A percentile compares a stretch with the other conserved stretches of the same genome.
Conservation (phyloP, 2,797 vertebrate species). For the Gymnocypris eckloni region DNA sequence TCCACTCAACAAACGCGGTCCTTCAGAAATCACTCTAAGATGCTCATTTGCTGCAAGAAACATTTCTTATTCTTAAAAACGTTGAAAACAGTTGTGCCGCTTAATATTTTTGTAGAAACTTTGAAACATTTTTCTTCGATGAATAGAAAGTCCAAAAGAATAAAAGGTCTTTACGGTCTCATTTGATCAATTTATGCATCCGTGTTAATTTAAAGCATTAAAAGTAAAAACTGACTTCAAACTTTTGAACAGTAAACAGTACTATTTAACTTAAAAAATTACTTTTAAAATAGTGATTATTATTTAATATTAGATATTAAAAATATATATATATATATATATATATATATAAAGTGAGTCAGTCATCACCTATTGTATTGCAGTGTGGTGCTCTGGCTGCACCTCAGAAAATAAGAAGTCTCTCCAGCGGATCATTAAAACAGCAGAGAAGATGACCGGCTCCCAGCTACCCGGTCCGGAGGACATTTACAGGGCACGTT, state of each 20-base stretch:
- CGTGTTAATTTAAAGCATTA: background rate
- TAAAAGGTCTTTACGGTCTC: too few species aligned
- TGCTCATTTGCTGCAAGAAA: background rate
- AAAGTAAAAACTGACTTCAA: background rate
- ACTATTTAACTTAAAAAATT: background rate
- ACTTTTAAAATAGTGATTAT: background rate
- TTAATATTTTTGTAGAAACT: background rate
- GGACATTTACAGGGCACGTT: too few species aligned
- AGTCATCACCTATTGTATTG: background rate
- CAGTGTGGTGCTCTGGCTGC: slow-evolving; percentile 23
- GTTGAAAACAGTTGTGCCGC: background rate
- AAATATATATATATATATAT: too few species aligned
- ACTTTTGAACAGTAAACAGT: background rate
- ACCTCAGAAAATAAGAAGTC: background rate
- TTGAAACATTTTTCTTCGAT: background rate
- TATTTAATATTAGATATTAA: background rate
- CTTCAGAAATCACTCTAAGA: background rate
- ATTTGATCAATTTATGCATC: too few species aligned
- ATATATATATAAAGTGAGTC: background rate
- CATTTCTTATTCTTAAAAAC: background rate
- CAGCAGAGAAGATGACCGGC: background rate
- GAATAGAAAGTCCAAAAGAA: background rate
- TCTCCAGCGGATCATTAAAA: background rate
- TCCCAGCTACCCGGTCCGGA: too few species aligned
- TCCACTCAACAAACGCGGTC: background rate